A percentile compares a stretch with the other conserved stretches of the same genome.
These are phyloP conservation scores for Willisornis vidua DNA, from an alignment of 2,113 vertebrate genomes.

Conservation along the genomic window DNA sequence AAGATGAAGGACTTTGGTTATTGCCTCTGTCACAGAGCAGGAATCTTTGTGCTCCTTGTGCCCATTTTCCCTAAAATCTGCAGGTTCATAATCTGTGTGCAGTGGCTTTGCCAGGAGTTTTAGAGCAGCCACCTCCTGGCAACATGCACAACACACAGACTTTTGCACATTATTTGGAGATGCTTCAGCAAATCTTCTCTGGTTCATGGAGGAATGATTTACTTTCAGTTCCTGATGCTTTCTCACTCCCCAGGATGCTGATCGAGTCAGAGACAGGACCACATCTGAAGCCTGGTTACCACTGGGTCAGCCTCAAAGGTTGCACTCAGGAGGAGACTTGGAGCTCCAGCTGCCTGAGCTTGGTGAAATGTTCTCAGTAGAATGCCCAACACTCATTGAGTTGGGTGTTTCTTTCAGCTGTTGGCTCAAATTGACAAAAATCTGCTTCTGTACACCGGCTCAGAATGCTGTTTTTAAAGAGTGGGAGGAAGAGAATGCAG, in stretches of 20 bases:
- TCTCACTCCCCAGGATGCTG: neutral
- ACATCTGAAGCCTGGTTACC: neutral
- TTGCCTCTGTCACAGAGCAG: neutral
- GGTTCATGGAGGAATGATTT: neutral
- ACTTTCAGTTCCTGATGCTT: neutral
- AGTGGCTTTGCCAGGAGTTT: neutral
- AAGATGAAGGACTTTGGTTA: neutral
- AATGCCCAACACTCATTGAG: accelerated
- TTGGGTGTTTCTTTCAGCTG: neutral
- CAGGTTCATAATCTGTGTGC: neutral
- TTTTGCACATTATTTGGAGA: neutral
- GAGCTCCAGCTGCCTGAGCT: neutral
- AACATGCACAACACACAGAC: neutral
- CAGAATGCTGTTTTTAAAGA: neutral
- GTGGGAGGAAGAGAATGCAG: neutral
- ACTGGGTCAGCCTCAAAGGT: neutral
- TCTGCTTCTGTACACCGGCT: neutral
- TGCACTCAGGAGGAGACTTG: neutral
- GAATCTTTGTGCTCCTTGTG: neutral
- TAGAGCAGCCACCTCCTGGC: neutral
- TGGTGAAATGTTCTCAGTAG: neutral
- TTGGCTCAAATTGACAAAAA: neutral
- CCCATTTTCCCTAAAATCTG: neutral
- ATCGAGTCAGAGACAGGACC: neutral
- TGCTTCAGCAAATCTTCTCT: neutral